Percentiles rank a stretch among this genome's conserved stretches.
These are phyloP conservation scores for Halcyon chelicuti DNA, from an alignment of 2,797 vertebrate genomes.

Conservation along the genomic window DNA sequence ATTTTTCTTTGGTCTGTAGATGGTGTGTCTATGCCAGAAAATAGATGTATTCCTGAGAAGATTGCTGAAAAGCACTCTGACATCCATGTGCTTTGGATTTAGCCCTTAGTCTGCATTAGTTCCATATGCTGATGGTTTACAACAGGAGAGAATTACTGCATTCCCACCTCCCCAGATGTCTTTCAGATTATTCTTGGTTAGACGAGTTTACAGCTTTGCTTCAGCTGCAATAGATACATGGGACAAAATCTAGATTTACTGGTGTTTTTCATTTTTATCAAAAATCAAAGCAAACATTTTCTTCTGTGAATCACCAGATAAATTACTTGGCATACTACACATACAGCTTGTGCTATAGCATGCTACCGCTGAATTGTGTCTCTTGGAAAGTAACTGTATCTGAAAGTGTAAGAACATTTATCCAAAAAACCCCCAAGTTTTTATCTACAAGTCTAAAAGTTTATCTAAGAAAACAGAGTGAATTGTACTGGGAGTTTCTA, in stretches of 20 bases:
- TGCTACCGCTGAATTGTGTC: background rate
- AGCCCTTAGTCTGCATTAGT: slow-evolving; percentile 1
- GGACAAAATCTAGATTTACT: background rate
- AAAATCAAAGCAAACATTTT: background rate
- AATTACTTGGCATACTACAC: background rate
- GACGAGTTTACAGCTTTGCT: slow-evolving; percentile 7
- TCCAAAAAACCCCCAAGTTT: background rate
- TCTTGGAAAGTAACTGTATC: background rate
- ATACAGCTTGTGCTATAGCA: background rate
- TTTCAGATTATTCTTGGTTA: background rate
- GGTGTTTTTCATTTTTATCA: background rate
- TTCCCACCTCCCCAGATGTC: background rate
- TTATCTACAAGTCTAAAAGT: slow-evolving; percentile 47
- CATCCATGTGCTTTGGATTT: background rate
- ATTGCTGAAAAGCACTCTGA: background rate
- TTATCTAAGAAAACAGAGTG: slow-evolving; percentile 49
- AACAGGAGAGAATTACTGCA: background rate
- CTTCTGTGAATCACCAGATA: background rate
- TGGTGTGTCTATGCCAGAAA: background rate
- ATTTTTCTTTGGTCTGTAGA: background rate
- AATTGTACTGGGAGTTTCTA: slow-evolving; percentile 28
- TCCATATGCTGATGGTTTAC: background rate
- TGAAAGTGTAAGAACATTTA: background rate
- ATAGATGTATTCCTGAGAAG: background rate
- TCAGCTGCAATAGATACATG: background rate